Evolutionary conservation across 2,888 invertebrate species (phyloP), one percentile per base, ranked within the genome.

Genomic region (Glyphotaelius pellucidus): DNA sequence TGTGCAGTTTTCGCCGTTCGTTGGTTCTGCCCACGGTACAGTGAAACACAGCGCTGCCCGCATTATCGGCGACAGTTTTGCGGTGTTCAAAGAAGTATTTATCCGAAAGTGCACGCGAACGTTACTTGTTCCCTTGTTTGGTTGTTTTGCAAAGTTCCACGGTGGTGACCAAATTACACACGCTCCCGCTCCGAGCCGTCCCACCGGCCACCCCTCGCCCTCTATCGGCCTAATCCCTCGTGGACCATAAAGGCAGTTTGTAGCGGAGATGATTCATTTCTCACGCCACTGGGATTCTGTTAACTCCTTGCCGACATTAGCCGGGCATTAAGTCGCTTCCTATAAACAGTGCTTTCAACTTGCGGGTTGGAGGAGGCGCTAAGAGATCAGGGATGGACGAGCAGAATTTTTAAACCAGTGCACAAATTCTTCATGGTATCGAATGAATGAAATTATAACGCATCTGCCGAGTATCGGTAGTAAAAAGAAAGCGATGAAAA

Each of bases 211-310:
- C 47, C 87, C 19, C 35, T 30, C 80, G 19, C 38, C 42, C 80
- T 83, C 31, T 52, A 30, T 81, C 83, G 15, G 38, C 84, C 84
- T 52, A 92, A 88, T 92, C 93, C 93, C 93, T 35, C 38, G 91
- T 81, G 93, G 83, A 86, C 91, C 92, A 79, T 93, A 93, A 93
- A 92, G 90, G 85, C 92, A 90, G 92, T 93, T 92, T 90, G 89
- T 91, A 88, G 81, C 88, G 35, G 91, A 92, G 90, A 92, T 92
- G 92, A 92, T 92, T 90, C 92, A 92, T 92, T 92, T 90, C 80
- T 47, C 89, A 80, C 89, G 89, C 89, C 80, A 80, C 87, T 38
- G 89, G 80, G 89, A 89, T 80, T 89, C 89, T 89, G 89, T 89
- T 89, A 89, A 38, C 80, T 89, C 80, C 80, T 89, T 89, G 12